These are phyloP conservation scores for Mimachlamys varia DNA, from an alignment of 2,888 invertebrate genomes.

Conservation along the genomic window DNA sequence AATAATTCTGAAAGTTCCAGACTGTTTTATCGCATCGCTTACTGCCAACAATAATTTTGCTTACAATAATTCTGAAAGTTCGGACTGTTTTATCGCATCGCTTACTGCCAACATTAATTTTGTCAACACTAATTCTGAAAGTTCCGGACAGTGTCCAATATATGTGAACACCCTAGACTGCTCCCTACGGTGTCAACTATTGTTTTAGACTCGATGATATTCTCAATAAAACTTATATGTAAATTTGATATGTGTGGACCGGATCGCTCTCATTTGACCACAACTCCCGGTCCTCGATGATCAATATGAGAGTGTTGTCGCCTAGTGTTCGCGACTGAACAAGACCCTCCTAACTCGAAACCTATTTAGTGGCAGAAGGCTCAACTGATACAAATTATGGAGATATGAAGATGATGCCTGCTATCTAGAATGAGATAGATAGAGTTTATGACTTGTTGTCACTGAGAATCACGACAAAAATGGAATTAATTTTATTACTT, in stretches of 20 bases:
- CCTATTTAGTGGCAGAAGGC: background rate
- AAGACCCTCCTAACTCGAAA: background rate
- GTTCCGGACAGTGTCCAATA: background rate
- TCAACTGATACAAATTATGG: background rate
- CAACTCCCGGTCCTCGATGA: background rate
- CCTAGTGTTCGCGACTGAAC: background rate
- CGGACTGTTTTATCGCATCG: background rate
- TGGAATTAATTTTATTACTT: background rate
- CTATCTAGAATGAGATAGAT: background rate
- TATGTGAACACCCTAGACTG: too few species aligned
- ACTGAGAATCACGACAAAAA: slow-evolving; percentile 4
- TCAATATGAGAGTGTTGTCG: background rate
- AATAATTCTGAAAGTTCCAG: too few species aligned
- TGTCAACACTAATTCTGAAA: background rate
- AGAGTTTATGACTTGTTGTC: background rate
- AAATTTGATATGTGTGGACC: background rate
- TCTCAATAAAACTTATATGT: background rate
- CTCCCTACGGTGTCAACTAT: too few species aligned
- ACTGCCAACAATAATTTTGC: background rate
- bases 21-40: background rate
- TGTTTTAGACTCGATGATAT: background rate
- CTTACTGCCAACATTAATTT: background rate
- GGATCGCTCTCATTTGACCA: background rate
- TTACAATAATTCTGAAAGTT: too few species aligned
- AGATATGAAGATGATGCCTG: background rate